Evolutionary conservation across 2,113 vertebrate species (phyloP), one percentile per base, ranked within the genome.

Genomic region (Colius striatus): DNA sequence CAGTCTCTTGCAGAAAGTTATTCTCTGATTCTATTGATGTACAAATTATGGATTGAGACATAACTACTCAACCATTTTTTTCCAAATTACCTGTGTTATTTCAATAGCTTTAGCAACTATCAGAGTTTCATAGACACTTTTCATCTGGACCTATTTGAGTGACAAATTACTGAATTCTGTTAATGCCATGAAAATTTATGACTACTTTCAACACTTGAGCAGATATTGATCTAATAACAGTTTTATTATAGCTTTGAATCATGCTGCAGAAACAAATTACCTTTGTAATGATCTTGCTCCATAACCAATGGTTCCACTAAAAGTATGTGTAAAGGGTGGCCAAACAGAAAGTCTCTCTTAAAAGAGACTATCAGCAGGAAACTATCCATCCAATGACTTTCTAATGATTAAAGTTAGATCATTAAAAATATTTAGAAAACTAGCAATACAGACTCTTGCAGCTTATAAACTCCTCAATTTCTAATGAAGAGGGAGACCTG

Each of bases 101-200:
- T 84, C 88, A 88, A 30, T 32, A 68, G 45, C 36, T 93, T 88
- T 83, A 90, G 34, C 58, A 67, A 60, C 53, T 68, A 29, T 68
- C 68, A 71, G 51, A 41, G 23, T 93, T 81, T 86, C 72, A 45
- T 11, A 65, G 87, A 13, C 29, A 55, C 27, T 70, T 30, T 61
- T 92, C 48, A 48, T 86, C 26, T 63, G 51, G 68, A 80, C 20
- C 60, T 26, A 71, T 80, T 34, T 93, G 72, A 84, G 85, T 95
- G 95, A 94, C 48, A 93, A 84, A 96, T 93, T 65, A 77, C 76
- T 86, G 45, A 88, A 87, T 92, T 90, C 70, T 84, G 83, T 75
- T 96, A 94, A 94, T 72, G 45, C 61, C 76, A 51, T 92, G 75
- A 93, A 95, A 95, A 94, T 95, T 90, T 94, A 95, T 90, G 57